These are phyloP conservation scores for Lithobates pipiens DNA, from an alignment of 2,797 vertebrate species.

Conservation along the genomic window DNA sequence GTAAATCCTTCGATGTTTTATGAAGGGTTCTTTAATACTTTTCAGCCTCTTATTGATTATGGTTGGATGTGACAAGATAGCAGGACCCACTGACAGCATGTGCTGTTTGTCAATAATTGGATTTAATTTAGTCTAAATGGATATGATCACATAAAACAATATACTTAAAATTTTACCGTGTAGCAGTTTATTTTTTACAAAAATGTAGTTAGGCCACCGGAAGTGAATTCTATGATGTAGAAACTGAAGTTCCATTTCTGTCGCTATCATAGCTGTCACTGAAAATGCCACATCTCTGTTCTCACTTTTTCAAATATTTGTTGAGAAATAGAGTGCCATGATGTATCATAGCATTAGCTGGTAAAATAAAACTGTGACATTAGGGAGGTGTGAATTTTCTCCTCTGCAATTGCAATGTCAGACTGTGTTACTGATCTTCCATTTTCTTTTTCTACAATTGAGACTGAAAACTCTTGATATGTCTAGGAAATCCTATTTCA, in stretches of 20 bases:
- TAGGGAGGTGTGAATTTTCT: slow-evolving; percentile 2
- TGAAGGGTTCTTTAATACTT: too few relatives aligned
- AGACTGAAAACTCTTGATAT: background rate
- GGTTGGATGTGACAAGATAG: too few relatives aligned
- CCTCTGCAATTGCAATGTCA: background rate
- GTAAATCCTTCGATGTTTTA: too few relatives aligned
- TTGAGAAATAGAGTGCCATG: background rate
- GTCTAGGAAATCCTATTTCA: background rate
- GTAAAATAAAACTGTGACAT: slow-evolving; percentile 23
- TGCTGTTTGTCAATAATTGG: too few relatives aligned
- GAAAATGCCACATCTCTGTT: background rate
- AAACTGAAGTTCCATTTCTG: background rate
- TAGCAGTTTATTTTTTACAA: background rate
- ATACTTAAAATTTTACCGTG: background rate
- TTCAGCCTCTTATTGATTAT: too few relatives aligned
- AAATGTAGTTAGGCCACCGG: background rate
- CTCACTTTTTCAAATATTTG: slow-evolving; percentile 6
- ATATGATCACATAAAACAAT: too few relatives aligned
- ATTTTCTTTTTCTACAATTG: background rate
- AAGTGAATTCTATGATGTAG: background rate
- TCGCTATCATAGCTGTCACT: background rate
- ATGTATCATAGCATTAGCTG: slow-evolving; percentile 25
- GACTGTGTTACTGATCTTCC: background rate
- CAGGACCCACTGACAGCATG: too few relatives aligned
- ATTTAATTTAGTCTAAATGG: too few relatives aligned